Base-by-base conservation (phyloP, 2,113 vertebrate species). In the Dasypus novemcinctus region DNA sequence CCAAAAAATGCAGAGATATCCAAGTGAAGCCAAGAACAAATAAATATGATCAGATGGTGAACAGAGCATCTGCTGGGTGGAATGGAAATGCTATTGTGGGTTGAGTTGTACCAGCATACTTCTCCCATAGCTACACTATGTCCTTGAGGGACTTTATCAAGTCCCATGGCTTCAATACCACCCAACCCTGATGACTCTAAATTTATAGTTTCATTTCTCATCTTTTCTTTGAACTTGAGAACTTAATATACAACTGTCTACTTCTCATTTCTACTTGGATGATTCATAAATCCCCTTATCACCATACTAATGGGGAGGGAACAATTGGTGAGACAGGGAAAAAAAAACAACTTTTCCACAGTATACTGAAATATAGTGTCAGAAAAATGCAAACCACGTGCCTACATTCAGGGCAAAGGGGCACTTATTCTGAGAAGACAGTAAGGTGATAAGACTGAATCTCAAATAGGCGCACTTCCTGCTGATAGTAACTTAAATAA, bases 161-260 rank as follows among this genome's bases (percentile, higher is more conserved):
- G 41, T 61, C 66, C 43, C 10, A 13, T 54, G 38, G 7, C 72
- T 33, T 79, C 61, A 57, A 18, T 41, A 71, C 21, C 52, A 95
- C 33, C 13, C 72, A 72, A n/a, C 36, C 46, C 36, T 74, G 29
- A 49, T 52, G 49, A 31, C 23, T 12, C 41, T 33, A 64, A n/a
- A 23, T 66, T 78, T 57, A 27, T 72, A 46, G 61, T 85, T 84
- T 46, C 20, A 72, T 74, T 36, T 46, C 14, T 52, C 5, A 72
- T 49, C 59, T 90, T 46, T 78, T 21, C 64, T 95, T 66, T 76
- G 76, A 95, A 17, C 27, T 72, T 68, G 49, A 88, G 76, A 95
- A 76, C 38, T 94, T 81, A 46, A 83, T 68, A 87, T 41, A 2
- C 25, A 90, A 78, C 63, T 64, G 6, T 2, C 12, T 29, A 41